Conservation (phyloP, 1,140 invertebrate species). For the Stenopsyche tienmushanensis region DNA sequence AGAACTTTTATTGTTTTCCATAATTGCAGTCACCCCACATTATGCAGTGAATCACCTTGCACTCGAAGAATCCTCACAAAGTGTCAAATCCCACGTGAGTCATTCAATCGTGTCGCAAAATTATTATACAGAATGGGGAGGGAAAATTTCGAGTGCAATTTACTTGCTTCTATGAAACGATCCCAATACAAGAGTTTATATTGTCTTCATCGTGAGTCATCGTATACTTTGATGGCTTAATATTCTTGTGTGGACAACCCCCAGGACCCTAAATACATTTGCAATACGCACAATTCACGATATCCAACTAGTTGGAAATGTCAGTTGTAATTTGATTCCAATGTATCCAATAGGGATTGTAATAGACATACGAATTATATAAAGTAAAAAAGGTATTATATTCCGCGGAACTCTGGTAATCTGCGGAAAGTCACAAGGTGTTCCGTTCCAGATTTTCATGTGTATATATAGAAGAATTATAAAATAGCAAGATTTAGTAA, state of each 20-base stretch:
- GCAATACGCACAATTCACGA: not conserved
- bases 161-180: no score
- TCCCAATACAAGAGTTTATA: not conserved
- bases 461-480: no score
- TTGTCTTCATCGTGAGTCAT: not conserved
- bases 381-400: not conserved
- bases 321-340: no score
- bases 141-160: no score
- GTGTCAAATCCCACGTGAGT: constrained; percentile 19
- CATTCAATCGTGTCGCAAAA: constrained; percentile 18
- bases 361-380: not conserved
- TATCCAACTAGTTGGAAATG: no score
- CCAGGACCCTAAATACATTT: not conserved
- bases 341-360: not conserved
- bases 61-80: no score
- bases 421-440: no score
- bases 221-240: not conserved
- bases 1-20: not conserved
- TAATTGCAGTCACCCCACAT: no score
- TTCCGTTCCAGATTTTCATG: no score
- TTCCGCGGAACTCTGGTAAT: not conserved
- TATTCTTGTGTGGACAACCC: not conserved
- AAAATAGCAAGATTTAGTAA: no score
- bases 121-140: constrained; percentile 3
- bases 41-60: no score